Conservation (phyloP, 2,888 invertebrate genomes). For the Rhorus exstirpatorius region DNA sequence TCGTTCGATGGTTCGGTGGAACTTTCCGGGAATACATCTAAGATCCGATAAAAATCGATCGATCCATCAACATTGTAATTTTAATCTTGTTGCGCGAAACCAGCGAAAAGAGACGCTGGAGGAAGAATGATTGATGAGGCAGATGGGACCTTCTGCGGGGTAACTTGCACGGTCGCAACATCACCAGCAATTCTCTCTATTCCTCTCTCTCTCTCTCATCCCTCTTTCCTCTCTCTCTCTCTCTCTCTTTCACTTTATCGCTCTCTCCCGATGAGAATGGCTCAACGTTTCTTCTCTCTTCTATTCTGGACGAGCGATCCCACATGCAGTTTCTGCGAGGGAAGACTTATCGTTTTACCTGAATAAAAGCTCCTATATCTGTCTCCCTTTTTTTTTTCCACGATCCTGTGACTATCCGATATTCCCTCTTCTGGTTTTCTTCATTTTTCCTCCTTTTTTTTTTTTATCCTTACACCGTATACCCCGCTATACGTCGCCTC, state of each 20-base stretch:
- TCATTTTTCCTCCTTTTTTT: constrained; percentile 14
- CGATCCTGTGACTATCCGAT: constrained; percentile 55
- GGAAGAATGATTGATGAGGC: constrained; percentile 71
- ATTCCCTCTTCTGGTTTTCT: constrained; percentile 54
- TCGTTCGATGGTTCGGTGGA: constrained; percentile 25
- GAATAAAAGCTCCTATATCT: constrained; percentile 40
- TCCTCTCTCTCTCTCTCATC: constrained; percentile 16
- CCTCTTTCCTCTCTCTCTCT: too few relatives aligned
- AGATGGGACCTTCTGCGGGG: constrained; percentile 52
- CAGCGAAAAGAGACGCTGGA: constrained; percentile 54
- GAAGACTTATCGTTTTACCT: constrained; percentile 67
- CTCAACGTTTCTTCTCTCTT: constrained; percentile 24
- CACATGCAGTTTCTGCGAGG: constrained; percentile 13
- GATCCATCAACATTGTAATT: constrained; percentile 69
- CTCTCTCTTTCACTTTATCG: constrained; percentile 15
- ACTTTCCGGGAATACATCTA: constrained; percentile 26
- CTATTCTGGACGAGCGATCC: constrained; percentile 29
- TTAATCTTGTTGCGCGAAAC: constrained; percentile 67
- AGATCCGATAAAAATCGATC: constrained; percentile 61
- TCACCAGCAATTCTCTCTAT: constrained; percentile 5
- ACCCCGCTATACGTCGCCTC: constrained; percentile 35
- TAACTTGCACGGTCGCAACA: constrained; percentile 45
- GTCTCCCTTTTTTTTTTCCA: constrained; percentile 25
- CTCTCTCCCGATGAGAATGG: constrained; percentile 17
- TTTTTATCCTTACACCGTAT: constrained; percentile 24